These are phyloP conservation scores for Gadus chalcogrammus DNA, from an alignment of 2,113 vertebrate genomes.

Conservation along the genomic window DNA sequence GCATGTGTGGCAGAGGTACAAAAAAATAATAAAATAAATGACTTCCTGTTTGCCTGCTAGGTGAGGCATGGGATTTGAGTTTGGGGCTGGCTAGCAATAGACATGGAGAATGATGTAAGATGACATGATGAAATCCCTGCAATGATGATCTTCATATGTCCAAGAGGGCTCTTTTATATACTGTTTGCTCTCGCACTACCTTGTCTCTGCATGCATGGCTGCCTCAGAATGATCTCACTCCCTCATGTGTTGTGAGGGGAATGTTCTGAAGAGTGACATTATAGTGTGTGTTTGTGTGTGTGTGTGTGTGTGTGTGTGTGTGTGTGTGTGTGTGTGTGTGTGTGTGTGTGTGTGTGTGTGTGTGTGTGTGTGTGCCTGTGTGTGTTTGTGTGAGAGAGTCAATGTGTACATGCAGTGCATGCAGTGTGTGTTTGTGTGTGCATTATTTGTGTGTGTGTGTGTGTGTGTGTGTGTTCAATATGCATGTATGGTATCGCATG, in stretches of 20 bases:
- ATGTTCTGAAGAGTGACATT: not conserved
- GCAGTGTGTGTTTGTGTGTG: too few species aligned
- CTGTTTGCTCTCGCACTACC: conserved; percentile 45
- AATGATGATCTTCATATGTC: conserved; percentile 34
- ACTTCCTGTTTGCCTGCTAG: conserved; percentile 76
- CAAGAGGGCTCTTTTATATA: conserved; percentile 28
- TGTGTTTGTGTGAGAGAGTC: conserved; percentile 9
- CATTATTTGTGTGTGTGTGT: too few species aligned
- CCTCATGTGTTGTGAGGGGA: not conserved
- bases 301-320: too few species aligned
- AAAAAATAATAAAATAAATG: conserved; percentile 21
- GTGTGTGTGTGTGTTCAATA: too few species aligned
- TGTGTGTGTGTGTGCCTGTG: too few species aligned
- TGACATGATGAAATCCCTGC: conserved; percentile 49
- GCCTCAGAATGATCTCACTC: conserved; percentile 46
- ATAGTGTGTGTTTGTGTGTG: conserved; percentile 6
- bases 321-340: too few species aligned
- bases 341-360: too few species aligned
- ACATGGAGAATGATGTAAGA: conserved; percentile 38
- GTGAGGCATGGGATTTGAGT: conserved; percentile 75
- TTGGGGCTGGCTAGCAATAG: conserved; percentile 32
- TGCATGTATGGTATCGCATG: too few species aligned
- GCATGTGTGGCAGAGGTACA: conserved; percentile 26
- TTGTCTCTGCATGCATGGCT: conserved; percentile 55
- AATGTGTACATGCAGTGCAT: too few species aligned